phyloP scores from a whole-genome alignment of 2,797 vertebrate species.

The Acanthiza pusilla region DNA sequence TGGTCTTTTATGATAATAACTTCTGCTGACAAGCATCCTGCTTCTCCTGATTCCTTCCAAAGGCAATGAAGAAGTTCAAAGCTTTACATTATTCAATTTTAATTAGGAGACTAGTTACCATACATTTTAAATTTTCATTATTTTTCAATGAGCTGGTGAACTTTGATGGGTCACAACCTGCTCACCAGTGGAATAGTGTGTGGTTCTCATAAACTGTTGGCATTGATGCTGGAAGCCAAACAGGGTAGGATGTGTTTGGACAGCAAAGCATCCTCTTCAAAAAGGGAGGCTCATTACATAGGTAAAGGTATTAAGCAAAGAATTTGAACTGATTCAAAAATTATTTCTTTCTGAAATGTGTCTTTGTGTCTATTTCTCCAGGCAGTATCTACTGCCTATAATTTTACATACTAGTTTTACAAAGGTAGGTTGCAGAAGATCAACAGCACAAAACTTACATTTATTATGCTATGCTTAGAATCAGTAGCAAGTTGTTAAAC shows the following conservation, averaged over 20 bases:
- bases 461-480: neutral
- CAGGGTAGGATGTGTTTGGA: neutral
- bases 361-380: neutral
- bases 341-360: neutral
- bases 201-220: neutral
- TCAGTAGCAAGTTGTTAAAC: neutral
- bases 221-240: neutral
- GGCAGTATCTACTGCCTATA: neutral
- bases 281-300: neutral
- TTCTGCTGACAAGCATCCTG: slow-evolving; percentile 46
- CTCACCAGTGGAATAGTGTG: neutral
- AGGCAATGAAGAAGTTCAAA: slow-evolving; percentile 68
- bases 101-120: slow-evolving; percentile 66
- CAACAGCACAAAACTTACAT: neutral
- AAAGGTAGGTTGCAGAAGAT: neutral
- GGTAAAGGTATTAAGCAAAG: neutral
- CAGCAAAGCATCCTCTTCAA: neutral
- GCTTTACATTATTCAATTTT: slow-evolving; percentile 66
- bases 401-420: neutral
- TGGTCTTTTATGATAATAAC: slow-evolving; percentile 53
- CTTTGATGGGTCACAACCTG: slow-evolving; percentile 46
- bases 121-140: slow-evolving; percentile 72
- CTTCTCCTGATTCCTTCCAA: slow-evolving; percentile 67
- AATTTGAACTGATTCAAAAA: neutral
- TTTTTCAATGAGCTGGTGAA: slow-evolving; percentile 23